phyloP scores from a whole-genome alignment of 2,797 vertebrate genomes.

The Remorina albescens region DNA sequence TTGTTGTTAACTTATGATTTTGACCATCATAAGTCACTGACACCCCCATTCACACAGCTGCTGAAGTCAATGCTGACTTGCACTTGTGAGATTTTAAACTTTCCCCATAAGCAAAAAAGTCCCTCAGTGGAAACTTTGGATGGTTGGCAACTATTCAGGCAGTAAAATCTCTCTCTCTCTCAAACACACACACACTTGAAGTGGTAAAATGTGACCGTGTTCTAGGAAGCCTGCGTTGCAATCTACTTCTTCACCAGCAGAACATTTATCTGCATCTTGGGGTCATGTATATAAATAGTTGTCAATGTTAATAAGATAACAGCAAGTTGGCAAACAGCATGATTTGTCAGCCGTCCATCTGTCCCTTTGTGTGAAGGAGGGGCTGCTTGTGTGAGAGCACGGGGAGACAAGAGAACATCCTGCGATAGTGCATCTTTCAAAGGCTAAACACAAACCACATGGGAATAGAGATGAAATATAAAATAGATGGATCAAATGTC shows the following conservation, averaged over 20 bases:
- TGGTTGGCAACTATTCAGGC: constrained; percentile 10
- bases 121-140: constrained; percentile 7
- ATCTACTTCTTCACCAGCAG: constrained; percentile 5
- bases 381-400: constrained; percentile 20
- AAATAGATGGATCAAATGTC: constrained; percentile 4
- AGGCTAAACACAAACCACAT: constrained; percentile 2
- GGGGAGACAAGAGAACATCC: constrained; percentile 13
- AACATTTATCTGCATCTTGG: constrained; percentile 20
- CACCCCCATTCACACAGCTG: constrained; percentile 9
- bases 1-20: constrained; percentile 35
- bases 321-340: constrained; percentile 44
- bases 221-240: constrained; percentile 5
- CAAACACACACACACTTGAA: constrained; percentile 3
- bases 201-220: background rate
- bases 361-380: constrained; percentile 25
- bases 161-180: no score
- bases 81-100: constrained; percentile 29
- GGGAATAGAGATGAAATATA: background rate
- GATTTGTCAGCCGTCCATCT: constrained; percentile 51
- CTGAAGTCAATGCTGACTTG: constrained; percentile 46
- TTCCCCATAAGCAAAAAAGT: constrained; percentile 51
- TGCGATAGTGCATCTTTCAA: constrained; percentile 11
- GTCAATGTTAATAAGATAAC: constrained; percentile 52
- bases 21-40: constrained; percentile 28
- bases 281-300: constrained; percentile 41